Evolutionary conservation across 2,113 vertebrate species (phyloP).

Genomic region (Chrysemys picta): DNA sequence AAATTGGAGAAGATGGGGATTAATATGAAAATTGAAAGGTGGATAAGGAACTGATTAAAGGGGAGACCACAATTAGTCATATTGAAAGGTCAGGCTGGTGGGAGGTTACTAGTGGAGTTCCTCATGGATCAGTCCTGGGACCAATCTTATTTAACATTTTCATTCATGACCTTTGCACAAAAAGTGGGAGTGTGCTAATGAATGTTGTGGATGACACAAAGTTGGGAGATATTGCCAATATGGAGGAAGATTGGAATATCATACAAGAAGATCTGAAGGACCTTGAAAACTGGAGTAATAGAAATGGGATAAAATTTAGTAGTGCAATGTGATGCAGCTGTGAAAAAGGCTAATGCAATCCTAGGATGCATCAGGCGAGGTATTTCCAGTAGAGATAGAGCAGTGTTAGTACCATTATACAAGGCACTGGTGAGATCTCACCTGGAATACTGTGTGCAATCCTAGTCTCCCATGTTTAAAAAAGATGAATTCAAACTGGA

Average conservation of each 20-base stretch:
- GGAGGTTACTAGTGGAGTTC: background rate
- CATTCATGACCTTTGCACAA: background rate
- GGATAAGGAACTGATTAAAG: background rate
- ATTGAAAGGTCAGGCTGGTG: background rate
- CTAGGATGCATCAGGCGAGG: background rate
- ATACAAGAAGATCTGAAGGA: background rate
- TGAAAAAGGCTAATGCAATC: background rate
- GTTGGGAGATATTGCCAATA: background rate
- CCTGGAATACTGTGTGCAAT: background rate
- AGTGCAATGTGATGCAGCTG: background rate
- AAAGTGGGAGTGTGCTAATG: background rate
- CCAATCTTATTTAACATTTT: background rate
- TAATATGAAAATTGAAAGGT: background rate
- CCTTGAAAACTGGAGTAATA: background rate
- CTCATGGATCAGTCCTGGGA: background rate
- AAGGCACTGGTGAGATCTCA: background rate
- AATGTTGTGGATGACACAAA: background rate
- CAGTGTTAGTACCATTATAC: background rate
- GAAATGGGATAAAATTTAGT: background rate
- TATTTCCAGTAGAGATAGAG: background rate
- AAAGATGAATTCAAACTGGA: background rate
- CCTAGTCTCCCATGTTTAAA: background rate
- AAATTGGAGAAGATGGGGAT: background rate
- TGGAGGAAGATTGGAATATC: background rate
- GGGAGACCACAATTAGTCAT: too few species aligned